Evolutionary conservation across 2,888 invertebrate species (phyloP), one percentile per base, ranked within the genome.

Genomic region (Mamestra brassicae): DNA sequence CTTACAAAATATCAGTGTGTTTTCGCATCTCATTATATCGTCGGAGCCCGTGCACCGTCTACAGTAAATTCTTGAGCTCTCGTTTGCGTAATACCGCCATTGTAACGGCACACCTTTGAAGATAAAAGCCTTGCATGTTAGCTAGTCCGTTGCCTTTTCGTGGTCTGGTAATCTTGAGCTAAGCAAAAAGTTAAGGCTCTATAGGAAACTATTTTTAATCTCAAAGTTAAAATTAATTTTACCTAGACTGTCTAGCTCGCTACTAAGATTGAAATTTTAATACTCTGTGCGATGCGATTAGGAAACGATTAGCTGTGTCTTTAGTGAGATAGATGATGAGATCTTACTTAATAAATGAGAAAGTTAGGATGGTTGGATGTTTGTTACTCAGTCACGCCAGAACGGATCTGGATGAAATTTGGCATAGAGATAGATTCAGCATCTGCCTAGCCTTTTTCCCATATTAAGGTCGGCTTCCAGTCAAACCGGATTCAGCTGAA

Each of bases 21-120:
- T 92, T 91, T 91, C 90, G 90, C 91, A 92, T 93, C 92, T 93
- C 93, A 93, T 94, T 93, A 94, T 92, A 91, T 89, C 89, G 84
- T 86, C 78, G 83, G 81, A 89, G 87, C 86, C 85, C 85, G 87
- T 76, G 86, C 88, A 86, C 81, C 89, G 84, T 88, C 87, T 89
- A 88, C 89, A 87, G 90, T 90, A 91, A 92, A 93, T 91, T 93
- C 91, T 90, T 90, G 87, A 91, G 90, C 89, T 92, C 93, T 92
- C 93, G 91, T 93, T 93, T 93, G 90, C 90, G 91, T 92, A 91
- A 93, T 90, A 89, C 91, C 89, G 88, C 90, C 89, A 93, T 93
- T 95, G 93, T 94, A 90, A 90, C 90, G 85, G 88, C 90, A 91
- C 93, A 94, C 92, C 93, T 94, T 92, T 92, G 92, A 91, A 92